Percentiles rank a stretch among this genome's conserved stretches.
These are phyloP conservation scores for Sarcophaga rosellei DNA, from an alignment of 2,888 invertebrate genomes.

Conservation along the genomic window DNA sequence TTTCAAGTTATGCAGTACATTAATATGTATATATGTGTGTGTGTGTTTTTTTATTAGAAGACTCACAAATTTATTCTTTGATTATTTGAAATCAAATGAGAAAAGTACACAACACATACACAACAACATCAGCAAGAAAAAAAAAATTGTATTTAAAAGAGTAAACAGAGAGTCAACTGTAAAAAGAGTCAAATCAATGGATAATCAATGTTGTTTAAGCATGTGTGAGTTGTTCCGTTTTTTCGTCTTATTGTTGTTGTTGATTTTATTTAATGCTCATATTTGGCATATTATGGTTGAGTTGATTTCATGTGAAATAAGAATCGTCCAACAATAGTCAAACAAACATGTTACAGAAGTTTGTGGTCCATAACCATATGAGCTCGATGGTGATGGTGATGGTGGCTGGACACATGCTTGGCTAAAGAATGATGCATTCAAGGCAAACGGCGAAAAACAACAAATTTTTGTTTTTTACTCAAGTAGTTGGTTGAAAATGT, in stretches of 20 bases:
- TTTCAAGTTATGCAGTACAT: constrained; percentile 38
- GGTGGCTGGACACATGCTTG: neutral
- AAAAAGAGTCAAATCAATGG: constrained; percentile 36
- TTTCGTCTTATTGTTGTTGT: neutral
- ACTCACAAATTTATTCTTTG: too few species aligned
- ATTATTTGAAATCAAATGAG: neutral
- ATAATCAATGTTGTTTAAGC: constrained; percentile 48
- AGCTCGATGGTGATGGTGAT: neutral
- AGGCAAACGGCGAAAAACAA: constrained; percentile 7
- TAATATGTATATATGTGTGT: neutral
- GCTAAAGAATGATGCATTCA: constrained; percentile 39
- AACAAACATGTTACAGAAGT: neutral
- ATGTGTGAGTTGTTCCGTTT: neutral
- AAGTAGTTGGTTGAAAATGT: neutral
- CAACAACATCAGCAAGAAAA: neutral
- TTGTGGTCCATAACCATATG: constrained; percentile 47
- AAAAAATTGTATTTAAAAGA: constrained; percentile 5
- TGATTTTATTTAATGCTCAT: constrained; percentile 36
- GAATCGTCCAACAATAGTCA: neutral
- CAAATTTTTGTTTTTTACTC: neutral
- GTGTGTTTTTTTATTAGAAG: neutral
- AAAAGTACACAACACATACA: neutral
- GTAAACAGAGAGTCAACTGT: constrained; percentile 1
- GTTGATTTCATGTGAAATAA: constrained; percentile 48
- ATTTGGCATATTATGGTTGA: constrained; percentile 45